A percentile compares a stretch with the other conserved stretches of the same genome.
phyloP scores from a whole-genome alignment of 2,888 invertebrate species.

The Metellina segmentata region DNA sequence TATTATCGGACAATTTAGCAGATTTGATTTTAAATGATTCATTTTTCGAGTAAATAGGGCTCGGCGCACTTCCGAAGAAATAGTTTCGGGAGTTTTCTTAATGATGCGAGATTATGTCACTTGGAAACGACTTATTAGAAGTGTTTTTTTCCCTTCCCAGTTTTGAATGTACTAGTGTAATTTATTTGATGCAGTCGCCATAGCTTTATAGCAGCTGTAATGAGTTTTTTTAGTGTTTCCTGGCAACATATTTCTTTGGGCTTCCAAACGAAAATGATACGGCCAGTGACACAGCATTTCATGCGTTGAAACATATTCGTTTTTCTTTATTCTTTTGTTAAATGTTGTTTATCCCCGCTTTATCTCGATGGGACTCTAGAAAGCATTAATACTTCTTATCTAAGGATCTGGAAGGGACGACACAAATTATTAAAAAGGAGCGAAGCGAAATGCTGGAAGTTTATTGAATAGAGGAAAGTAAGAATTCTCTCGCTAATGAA shows the following conservation, averaged over 20 bases:
- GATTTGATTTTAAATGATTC: slow-evolving; percentile 72
- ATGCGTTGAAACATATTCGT: slow-evolving; percentile 40
- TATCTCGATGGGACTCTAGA: slow-evolving; percentile 26
- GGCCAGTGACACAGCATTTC: slow-evolving; percentile 28
- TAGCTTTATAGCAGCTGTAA: slow-evolving; percentile 52
- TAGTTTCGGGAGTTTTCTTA: slow-evolving; percentile 42
- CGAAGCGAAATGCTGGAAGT: neutral
- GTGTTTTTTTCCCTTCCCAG: neutral
- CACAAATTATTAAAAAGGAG: neutral
- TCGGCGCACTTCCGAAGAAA: slow-evolving; percentile 21
- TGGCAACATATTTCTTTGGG: slow-evolving; percentile 9
- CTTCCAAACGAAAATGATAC: slow-evolving; percentile 16
- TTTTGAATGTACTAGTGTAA: neutral
- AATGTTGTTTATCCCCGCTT: slow-evolving; percentile 4
- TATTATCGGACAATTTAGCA: slow-evolving; percentile 65
- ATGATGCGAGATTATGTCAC: slow-evolving; percentile 55
- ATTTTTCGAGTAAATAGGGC: slow-evolving; percentile 46
- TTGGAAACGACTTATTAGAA: slow-evolving; percentile 41
- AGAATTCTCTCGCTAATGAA: neutral
- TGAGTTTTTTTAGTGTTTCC: slow-evolving; percentile 52
- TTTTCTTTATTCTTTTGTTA: neutral
- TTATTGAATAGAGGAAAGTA: neutral
- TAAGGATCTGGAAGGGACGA: neutral
- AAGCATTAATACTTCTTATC: slow-evolving; percentile 44
- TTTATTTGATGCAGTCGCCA: slow-evolving; percentile 33